Evolutionary conservation across 1,140 invertebrate species (phyloP).

Genomic region (Tetragnatha versicolor): DNA sequence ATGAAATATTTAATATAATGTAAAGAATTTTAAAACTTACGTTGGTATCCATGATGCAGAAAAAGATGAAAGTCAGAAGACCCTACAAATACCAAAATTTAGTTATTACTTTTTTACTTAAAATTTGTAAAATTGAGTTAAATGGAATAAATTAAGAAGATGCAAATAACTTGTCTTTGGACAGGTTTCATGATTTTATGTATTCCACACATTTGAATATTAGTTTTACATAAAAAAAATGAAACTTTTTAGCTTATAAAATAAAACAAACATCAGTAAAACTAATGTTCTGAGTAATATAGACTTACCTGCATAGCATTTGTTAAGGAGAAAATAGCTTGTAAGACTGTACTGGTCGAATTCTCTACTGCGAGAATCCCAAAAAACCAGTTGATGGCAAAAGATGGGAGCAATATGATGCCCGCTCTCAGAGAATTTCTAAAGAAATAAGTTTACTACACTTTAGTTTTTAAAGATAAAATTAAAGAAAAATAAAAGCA

Average conservation of each 20-base stretch:
- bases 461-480: too few species aligned
- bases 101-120: too few species aligned
- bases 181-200: background rate
- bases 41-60: slow-evolving; percentile 45
- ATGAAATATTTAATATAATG: background rate
- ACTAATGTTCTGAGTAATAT: too few species aligned
- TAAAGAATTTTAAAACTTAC: slow-evolving; percentile 17
- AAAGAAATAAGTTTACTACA: slow-evolving; percentile 49
- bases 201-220: background rate
- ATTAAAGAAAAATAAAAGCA: too few species aligned
- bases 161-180: too few species aligned
- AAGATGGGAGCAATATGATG: slow-evolving; percentile 70
- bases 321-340: slow-evolving; percentile 64
- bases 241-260: too few species aligned
- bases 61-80: slow-evolving; percentile 52
- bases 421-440: slow-evolving; percentile 67
- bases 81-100: too few species aligned
- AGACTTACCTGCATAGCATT: slow-evolving; percentile 61
- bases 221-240: too few species aligned
- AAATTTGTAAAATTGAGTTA: too few species aligned
- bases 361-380: slow-evolving; percentile 76
- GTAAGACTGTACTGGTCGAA: slow-evolving; percentile 69
- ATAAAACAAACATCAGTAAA: too few species aligned
- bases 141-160: too few species aligned
- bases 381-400: slow-evolving; percentile 74